Evolutionary conservation across 2,797 vertebrate genomes (phyloP).

Genomic region (Sebastes jordani): DNA sequence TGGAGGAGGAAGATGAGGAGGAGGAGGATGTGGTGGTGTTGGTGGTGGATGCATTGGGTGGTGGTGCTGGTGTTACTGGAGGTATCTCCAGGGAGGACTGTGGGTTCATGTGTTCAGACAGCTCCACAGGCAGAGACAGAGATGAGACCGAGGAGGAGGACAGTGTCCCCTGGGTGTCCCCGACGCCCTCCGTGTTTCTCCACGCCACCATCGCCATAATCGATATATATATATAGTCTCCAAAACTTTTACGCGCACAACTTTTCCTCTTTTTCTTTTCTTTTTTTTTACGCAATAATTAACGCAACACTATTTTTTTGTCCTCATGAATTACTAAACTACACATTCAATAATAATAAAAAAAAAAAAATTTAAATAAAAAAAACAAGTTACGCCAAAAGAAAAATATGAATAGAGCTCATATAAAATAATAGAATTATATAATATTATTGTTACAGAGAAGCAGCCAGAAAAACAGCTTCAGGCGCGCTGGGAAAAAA

Average conservation of each 20-base stretch:
- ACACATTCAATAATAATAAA: neutral
- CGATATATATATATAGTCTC: conserved; percentile 74
- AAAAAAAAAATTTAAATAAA: too few relatives aligned
- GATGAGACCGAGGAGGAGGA: conserved; percentile 89
- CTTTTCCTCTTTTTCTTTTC: conserved; percentile 20
- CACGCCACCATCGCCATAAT: conserved; percentile 98
- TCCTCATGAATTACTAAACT: neutral
- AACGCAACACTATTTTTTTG: conserved; percentile 10
- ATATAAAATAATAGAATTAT: neutral
- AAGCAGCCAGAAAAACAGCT: conserved; percentile 23
- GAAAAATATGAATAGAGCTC: neutral
- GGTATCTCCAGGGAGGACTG: conserved; percentile 78
- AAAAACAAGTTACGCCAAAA: neutral
- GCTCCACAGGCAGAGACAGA: conserved; percentile 71
- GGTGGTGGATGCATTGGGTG: conserved; percentile 62
- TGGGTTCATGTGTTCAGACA: conserved; percentile 74
- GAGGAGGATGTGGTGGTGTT: conserved; percentile 64
- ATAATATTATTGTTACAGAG: conserved; percentile 11
- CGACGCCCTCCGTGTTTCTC: conserved; percentile 93
- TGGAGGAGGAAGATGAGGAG: conserved; percentile 77
- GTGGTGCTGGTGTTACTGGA: conserved; percentile 84
- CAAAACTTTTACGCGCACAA: conserved; percentile 68
- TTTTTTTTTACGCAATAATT: conserved; percentile 23
- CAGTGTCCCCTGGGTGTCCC: conserved; percentile 89
- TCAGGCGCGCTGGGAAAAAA: conserved; percentile 1